Base-by-base conservation (phyloP, 2,113 vertebrate genomes). In the Oncorhynchus clarkii region DNA sequence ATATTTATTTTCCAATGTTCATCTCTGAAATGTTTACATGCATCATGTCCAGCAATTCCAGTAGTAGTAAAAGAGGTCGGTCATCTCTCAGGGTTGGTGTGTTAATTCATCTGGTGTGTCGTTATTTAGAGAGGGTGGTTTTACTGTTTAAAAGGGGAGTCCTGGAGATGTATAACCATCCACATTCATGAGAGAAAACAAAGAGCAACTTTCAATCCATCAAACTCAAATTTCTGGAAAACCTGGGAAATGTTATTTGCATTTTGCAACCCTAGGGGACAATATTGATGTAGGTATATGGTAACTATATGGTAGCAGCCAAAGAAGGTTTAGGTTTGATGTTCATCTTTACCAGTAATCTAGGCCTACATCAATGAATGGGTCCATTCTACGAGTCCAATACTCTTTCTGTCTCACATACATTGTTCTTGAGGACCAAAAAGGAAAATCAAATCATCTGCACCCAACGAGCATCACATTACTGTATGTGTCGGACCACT, bases 31-130 rank as follows among this genome's bases (percentile, higher is more conserved):
- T 87, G 82, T 89, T 78, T 85, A 89, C 89, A 90, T 89, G 89
- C 91, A 92, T 83, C 91, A 93, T 83, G 82, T 88, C 87, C 85
- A 86, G 87, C 85, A 87, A 79, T 78, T 80, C 77, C 34, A 81
- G 70, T 75, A 71, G 77, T 79, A 83, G 84, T 74, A 75, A 85
- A 11, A 45, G 70, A 29, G 72, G 77, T 76, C 59, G 31, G n/a
- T 70, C 65, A 74, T 84, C 73, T 24, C 70, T 67, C 67, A 45
- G 39, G 39, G 39, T 45, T 45, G 39, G 9, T 45, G 39, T 45
- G 39, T 45, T 45, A 45, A 45, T 45, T 11, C 0, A 45, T 45
- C 9, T 45, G 39, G 9, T 45, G 39, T 11, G 9, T 45, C 67
- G 11, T 71, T 22, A 45, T 45, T 45, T 45, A 22, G 34, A 29